These are phyloP conservation scores for Orestias chungarensis DNA, from an alignment of 2,797 vertebrate species.

Conservation along the genomic window DNA sequence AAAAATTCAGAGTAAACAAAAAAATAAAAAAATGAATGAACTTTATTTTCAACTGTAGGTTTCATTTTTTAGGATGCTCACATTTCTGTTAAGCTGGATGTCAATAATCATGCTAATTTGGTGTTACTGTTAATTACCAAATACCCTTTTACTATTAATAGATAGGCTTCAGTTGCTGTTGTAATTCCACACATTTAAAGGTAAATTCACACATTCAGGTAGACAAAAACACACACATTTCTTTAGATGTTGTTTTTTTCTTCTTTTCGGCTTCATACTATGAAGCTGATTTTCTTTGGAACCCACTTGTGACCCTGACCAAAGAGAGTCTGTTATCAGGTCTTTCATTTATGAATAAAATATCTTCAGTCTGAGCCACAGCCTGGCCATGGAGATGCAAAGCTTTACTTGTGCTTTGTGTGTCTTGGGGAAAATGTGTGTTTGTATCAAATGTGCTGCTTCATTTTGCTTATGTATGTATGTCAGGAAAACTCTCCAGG, in stretches of 20 bases:
- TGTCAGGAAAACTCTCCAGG: slow-evolving; percentile 18
- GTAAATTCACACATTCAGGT: slow-evolving; percentile 18
- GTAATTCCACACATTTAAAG: slow-evolving; percentile 1
- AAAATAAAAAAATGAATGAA: slow-evolving; percentile 32
- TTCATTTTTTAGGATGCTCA: slow-evolving; percentile 57
- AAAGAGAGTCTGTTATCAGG: slow-evolving; percentile 71
- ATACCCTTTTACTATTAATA: slow-evolving; percentile 39
- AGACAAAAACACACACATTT: slow-evolving; percentile 3
- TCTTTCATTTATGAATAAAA: slow-evolving; percentile 65
- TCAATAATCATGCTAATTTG: slow-evolving; percentile 47
- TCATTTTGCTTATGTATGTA: slow-evolving; percentile 21
- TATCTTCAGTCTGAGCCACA: slow-evolving; percentile 26
- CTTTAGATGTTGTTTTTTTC: not conserved
- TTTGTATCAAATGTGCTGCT: slow-evolving; percentile 7
- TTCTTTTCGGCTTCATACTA: slow-evolving; percentile 35
- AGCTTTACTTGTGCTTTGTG: slow-evolving; percentile 26
- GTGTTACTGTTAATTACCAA: slow-evolving; percentile 51
- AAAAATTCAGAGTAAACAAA: slow-evolving; percentile 9
- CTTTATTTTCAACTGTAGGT: slow-evolving; percentile 42
- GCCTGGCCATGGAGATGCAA: slow-evolving; percentile 20
- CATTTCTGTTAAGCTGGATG: slow-evolving; percentile 35
- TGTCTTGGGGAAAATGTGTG: not conserved
- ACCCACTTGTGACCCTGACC: slow-evolving; percentile 41
- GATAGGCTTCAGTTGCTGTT: slow-evolving; percentile 17
- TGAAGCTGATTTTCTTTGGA: slow-evolving; percentile 48